Evolutionary conservation across 1,140 invertebrate genomes (phyloP), one percentile per base, ranked within the genome.

Genomic region (Trypoxylus dichotomus): DNA sequence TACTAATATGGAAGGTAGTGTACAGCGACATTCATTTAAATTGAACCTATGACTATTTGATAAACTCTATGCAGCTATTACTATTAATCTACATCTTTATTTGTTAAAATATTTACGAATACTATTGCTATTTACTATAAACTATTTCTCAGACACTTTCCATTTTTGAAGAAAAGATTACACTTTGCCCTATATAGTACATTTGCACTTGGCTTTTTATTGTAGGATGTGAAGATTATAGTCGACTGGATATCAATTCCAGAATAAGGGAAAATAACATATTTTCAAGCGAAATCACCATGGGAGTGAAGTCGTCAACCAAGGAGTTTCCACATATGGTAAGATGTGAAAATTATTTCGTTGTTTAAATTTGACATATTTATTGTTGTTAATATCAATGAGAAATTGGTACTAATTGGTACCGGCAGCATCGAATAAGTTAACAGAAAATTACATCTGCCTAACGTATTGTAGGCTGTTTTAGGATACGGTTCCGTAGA

Each of bases 241-340:
- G 60, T 6, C 19, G 60, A 63, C 24, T 63, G 13, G 60, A 27
- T 24, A 13, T 11, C 10, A 63, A 19, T 13, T 63, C 25, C 10
- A 63, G 60, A 63, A 5, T 19, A 24, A 19, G 60, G 3, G n/a
- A 19, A 11, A 63, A 63, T 24, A 63, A 63, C 24, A 63, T 63
- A 63, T 63, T 63, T 24, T 63, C 60, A 24, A 63, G 60, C 21
- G 60, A 63, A 63, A 63, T 63, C 25, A 63, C 60, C 21, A 19
- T 63, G 25, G 60, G 60, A 3, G 60, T 63, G 10, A 63, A 63
- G 3, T 63, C 60, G 6, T 63, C 60, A 25, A 63, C 60, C 1
- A 63, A 63, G 13, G 60, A 63, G 13, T 63, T 63, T 27, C 60
- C 60, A 25, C 60, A 63, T 63, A 63, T 63, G 60, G 60, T 63